Percentiles rank a stretch among this genome's conserved stretches.
Conservation (phyloP, 2,888 invertebrate species). For the Sceliomorpha sp. region DNA sequence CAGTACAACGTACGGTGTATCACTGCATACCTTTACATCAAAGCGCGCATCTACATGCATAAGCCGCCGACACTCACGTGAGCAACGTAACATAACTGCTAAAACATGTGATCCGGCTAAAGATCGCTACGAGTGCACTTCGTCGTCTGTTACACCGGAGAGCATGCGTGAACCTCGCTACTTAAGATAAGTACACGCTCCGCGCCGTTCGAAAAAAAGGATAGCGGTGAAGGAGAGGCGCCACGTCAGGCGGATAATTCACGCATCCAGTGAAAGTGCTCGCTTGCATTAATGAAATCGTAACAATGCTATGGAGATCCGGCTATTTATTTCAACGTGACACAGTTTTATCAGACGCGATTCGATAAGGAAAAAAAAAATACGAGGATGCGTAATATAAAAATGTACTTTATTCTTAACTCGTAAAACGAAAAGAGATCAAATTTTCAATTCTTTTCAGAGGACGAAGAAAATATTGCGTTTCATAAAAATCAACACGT, state of each 20-base stretch:
- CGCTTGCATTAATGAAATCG: conserved; percentile 10
- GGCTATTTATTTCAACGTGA: conserved; percentile 6
- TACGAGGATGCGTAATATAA: no score
- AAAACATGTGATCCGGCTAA: conserved; percentile 6
- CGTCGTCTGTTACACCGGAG: no score
- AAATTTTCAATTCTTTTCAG: no score
- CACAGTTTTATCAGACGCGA: conserved; percentile 1
- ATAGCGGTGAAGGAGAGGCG: no score
- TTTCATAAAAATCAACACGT: no score
- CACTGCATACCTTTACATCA: conserved; percentile 48
- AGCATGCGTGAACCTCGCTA: no score
- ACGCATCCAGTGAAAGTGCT: conserved; percentile 11
- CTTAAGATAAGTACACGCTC: no score
- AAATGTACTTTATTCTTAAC: no score
- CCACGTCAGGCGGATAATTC: neutral
- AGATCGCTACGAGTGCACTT: no score
- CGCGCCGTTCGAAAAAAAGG: no score
- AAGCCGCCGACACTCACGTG: conserved; percentile 15
- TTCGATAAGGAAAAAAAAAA: conserved; percentile 1
- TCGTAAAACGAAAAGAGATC: no score
- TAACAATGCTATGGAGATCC: conserved; percentile 8
- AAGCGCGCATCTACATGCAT: conserved; percentile 19
- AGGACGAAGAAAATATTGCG: no score
- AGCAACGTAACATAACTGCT: conserved; percentile 10
- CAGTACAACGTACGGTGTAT: conserved; percentile 69